Evolutionary conservation across 2,888 invertebrate genomes (phyloP), one percentile per base, ranked within the genome.

Genomic region (Vannuccia rotundouncinata): DNA sequence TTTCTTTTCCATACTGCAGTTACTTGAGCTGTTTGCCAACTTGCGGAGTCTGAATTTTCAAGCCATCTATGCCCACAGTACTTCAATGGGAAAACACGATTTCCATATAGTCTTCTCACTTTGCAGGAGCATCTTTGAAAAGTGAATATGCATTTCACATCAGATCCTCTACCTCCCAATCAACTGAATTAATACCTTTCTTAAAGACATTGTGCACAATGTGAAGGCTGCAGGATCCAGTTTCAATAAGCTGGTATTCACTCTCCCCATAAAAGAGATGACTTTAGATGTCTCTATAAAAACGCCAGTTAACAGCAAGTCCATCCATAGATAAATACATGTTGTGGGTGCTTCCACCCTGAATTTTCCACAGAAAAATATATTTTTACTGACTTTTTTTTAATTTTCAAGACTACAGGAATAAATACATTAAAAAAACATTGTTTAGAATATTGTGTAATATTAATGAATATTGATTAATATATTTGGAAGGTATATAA

Each of bases 81-180:
- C 80, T 85, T 85, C 30, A 84, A 29, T 81, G 29, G 59, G 79
- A 82, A 2, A 80, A 79, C 1, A 84, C 82, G 30, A 81, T 66
- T 30, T 76, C 75, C 0, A 80, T 82, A 76, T 83, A 86, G 75
- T 84, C 84, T 17, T 82, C 83, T 79, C 83, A 80, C 77, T 84
- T 82, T 31, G 84, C 82, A 59, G 86, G 84, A 5, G 83, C 82
- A 79, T 86, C 83, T 78, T 85, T 84, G 76, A 85, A 85, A 1
- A 86, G 80, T 74, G 83, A 83, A 73, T 84, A 84, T n/a, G 83
- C n/a, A 59, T 83, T 82, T 27, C 80, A 77, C 28, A 86, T 82
- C 78, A 85, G 83, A 74, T 77, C 73, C 1, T 81, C 79, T 29
- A 85, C 28, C 13, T 74, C 77, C 83, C 83, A 83, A 74, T 60